Conservation (phyloP, 2,797 vertebrate species). For the Microcaecilia unicolor region DNA sequence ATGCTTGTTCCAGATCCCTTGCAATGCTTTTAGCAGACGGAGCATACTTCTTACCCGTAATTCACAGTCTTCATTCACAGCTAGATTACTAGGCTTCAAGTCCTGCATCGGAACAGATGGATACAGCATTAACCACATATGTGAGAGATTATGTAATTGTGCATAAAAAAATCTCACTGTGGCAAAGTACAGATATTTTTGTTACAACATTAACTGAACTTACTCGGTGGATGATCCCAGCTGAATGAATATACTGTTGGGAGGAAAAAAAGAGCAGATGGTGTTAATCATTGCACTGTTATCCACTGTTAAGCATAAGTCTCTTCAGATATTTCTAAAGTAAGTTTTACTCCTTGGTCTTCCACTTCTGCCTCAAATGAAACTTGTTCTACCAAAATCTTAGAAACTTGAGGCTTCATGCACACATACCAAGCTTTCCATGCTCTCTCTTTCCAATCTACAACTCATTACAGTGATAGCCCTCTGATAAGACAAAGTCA, state of each 20-base stretch:
- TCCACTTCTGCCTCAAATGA: not conserved
- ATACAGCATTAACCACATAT: not conserved
- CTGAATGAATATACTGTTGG: conserved; percentile 93
- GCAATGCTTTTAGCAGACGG: too few relatives aligned
- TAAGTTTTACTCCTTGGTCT: accelerated
- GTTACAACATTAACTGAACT: conserved; percentile 38
- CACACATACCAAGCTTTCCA: too few relatives aligned
- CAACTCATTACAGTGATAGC: too few relatives aligned
- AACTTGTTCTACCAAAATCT: not conserved
- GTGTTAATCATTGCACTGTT: too few relatives aligned
- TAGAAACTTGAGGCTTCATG: not conserved
- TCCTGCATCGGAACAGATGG: conserved; percentile 57
- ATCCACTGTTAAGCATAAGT: not conserved
- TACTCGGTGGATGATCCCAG: conserved; percentile 94
- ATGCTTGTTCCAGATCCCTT: too few relatives aligned
- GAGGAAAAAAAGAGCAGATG: conserved; percentile 1
- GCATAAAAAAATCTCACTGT: too few relatives aligned
- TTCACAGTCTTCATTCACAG: conserved; percentile 95
- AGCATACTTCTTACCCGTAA: conserved; percentile 67
- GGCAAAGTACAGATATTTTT: not conserved
- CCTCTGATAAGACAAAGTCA: too few relatives aligned
- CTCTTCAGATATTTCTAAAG: too few relatives aligned
- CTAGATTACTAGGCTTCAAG: conserved; percentile 94
- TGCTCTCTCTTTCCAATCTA: too few relatives aligned
- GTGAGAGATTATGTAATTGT: too few relatives aligned